A percentile compares a stretch with the other conserved stretches of the same genome.
Evolutionary conservation across 2,888 invertebrate species (phyloP).

Genomic region (Julus scanicus): DNA sequence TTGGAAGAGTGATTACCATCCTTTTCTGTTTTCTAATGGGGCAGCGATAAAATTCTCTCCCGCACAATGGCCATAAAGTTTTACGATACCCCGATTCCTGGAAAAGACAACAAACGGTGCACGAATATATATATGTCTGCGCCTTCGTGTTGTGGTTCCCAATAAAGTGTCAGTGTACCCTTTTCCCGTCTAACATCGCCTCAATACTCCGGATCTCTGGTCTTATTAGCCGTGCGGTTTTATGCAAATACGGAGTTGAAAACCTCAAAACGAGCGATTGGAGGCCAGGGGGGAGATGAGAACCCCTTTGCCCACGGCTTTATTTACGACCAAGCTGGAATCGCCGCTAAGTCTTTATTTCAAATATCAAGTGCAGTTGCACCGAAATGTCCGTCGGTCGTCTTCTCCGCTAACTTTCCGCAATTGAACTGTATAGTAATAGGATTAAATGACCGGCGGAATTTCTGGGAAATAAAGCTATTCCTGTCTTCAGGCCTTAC

Average conservation of each 20-base stretch:
- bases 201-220: background rate
- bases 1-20: background rate
- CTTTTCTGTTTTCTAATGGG: conserved; percentile 19
- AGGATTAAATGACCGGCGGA: no score
- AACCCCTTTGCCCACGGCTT: background rate
- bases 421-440: no score
- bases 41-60: background rate
- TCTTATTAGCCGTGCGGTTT: background rate
- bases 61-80: conserved; percentile 19
- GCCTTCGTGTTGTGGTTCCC: background rate
- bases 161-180: background rate
- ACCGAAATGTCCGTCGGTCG: no score
- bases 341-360: no score
- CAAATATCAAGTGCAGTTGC: no score
- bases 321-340: no score
- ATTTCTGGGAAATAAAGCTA: no score
- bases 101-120: conserved; percentile 9
- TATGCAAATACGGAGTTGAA: background rate
- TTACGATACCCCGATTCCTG: background rate
- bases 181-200: background rate
- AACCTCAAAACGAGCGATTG: background rate
- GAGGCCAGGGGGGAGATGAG: background rate
- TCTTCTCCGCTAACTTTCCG: no score
- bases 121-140: background rate
- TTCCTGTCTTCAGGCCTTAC: no score